Evolutionary conservation across 2,888 invertebrate genomes (phyloP).

Genomic region (Willowsia nigromaculata): DNA sequence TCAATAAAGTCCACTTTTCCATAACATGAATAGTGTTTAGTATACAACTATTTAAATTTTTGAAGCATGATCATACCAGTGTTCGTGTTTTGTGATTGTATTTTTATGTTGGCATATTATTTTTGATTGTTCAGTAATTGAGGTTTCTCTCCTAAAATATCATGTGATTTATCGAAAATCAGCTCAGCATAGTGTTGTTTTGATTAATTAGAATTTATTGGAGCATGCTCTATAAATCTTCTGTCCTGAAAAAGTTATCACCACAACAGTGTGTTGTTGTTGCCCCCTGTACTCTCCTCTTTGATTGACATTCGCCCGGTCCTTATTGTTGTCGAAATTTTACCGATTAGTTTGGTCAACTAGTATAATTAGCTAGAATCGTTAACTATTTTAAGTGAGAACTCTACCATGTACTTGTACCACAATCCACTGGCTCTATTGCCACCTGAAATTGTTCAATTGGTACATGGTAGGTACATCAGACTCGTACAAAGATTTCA

Average conservation of each 20-base stretch:
- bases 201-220: not conserved
- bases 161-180: not conserved
- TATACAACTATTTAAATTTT: conserved; percentile 11
- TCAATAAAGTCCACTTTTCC: conserved; percentile 44
- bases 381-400: too few relatives aligned
- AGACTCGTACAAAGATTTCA: not conserved
- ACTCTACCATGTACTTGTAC: too few relatives aligned
- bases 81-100: conserved; percentile 13
- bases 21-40: conserved; percentile 27
- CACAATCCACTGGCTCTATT: too few relatives aligned
- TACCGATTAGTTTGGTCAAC: not conserved
- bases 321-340: too few relatives aligned
- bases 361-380: too few relatives aligned
- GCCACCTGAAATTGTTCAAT: not conserved
- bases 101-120: not conserved
- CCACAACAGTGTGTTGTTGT: not conserved
- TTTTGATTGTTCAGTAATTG: not conserved
- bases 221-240: not conserved
- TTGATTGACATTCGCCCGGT: too few relatives aligned
- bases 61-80: conserved; percentile 13
- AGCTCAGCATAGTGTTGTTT: not conserved
- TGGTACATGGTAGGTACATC: not conserved
- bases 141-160: not conserved
- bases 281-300: not conserved
- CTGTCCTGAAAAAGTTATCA: not conserved